A percentile compares a stretch with the other conserved stretches of the same genome.
Conservation (phyloP, 2,797 vertebrate genomes). For the Neosalanx taihuensis region DNA sequence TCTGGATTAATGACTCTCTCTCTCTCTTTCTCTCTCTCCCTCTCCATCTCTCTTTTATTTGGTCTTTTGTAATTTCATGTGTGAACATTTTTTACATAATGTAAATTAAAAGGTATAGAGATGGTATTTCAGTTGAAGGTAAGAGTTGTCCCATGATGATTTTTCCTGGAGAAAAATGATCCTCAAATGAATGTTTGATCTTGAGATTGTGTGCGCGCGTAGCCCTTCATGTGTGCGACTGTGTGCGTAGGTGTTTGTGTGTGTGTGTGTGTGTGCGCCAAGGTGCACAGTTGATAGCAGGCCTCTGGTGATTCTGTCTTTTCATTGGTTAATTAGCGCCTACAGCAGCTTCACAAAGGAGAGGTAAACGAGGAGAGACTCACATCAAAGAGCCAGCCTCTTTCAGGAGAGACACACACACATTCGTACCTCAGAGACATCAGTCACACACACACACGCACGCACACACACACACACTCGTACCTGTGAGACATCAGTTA, state of each 20-base stretch:
- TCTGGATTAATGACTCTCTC: conserved; percentile 59
- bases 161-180: conserved; percentile 45
- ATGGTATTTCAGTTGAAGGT: not conserved
- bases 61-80: not conserved
- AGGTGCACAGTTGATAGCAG: conserved; percentile 60
- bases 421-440: conserved; percentile 34
- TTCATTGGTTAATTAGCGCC: conserved; percentile 81
- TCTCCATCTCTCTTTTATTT: not conserved
- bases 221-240: not conserved
- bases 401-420: conserved; percentile 70
- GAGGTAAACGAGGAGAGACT: conserved; percentile 70
- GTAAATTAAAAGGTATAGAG: too few species aligned
- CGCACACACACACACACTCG: conserved; percentile 12
- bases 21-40: conserved; percentile 29
- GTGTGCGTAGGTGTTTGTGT: not conserved
- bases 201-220: not conserved
- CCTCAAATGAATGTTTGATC: conserved; percentile 42
- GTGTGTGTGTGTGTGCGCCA: conserved; percentile 23
- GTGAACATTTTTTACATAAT: not conserved
- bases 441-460: conserved; percentile 27
- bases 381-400: conserved; percentile 66
- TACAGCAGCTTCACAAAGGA: conserved; percentile 71
- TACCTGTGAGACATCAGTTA: not conserved
- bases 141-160: conserved; percentile 8
- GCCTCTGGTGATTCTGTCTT: conserved; percentile 73